These are phyloP conservation scores for Tetraodon nigroviridis DNA, from an alignment of 2,113 vertebrate genomes.

Conservation along the genomic window DNA sequence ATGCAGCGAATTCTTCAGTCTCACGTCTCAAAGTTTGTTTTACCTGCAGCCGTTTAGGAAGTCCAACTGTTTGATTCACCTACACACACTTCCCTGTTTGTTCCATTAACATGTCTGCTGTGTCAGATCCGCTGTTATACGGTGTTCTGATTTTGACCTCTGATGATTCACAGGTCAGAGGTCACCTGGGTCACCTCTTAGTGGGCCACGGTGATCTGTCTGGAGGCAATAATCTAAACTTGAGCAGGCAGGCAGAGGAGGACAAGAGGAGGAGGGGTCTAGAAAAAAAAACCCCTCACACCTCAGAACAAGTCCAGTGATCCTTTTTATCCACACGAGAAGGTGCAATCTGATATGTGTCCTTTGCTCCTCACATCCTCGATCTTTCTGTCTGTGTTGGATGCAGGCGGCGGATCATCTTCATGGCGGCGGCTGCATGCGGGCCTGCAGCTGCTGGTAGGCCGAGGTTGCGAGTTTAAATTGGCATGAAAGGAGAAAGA, in stretches of 20 bases:
- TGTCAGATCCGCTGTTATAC: no score
- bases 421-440: slow-evolving; percentile 62
- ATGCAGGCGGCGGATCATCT: slow-evolving; percentile 46
- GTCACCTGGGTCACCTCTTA: no score
- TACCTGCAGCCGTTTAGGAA: no score
- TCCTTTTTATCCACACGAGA: slow-evolving; percentile 47
- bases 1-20: slow-evolving; percentile 10
- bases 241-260: no score
- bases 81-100: no score
- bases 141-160: no score
- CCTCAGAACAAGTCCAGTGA: not conserved
- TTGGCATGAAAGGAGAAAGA: slow-evolving; percentile 44
- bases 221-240: no score
- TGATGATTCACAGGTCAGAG: no score
- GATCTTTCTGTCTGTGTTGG: slow-evolving; percentile 42
- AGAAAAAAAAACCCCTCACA: no score
- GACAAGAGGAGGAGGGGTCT: no score
- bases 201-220: no score
- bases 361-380: slow-evolving; percentile 38
- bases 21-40: not conserved
- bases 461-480: slow-evolving; percentile 71
- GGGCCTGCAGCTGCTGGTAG: slow-evolving; percentile 75
- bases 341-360: slow-evolving; percentile 49
- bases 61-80: no score
- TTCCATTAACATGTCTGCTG: not conserved